Evolutionary conservation across 2,797 vertebrate species (phyloP).

Genomic region (Lerista edwardsae): DNA sequence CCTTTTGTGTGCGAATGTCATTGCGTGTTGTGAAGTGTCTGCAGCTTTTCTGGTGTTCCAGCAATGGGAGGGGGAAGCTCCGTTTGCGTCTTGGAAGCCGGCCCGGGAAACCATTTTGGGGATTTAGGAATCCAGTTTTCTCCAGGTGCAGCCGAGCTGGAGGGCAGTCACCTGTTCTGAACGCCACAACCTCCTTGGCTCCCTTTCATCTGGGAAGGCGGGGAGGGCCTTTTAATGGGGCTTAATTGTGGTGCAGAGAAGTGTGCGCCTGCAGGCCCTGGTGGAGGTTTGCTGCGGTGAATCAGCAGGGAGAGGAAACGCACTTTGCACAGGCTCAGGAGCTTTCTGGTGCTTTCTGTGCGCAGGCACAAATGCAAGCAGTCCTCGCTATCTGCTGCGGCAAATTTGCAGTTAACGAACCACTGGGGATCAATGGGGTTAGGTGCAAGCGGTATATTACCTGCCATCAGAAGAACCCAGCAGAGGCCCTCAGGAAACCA

Average conservation of each 20-base stretch:
- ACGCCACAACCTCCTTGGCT: conserved; percentile 4
- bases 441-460: too few relatives aligned
- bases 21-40: neutral
- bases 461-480: too few relatives aligned
- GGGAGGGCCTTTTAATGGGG: neutral
- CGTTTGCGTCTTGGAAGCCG: conserved; percentile 6
- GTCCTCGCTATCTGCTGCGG: too few relatives aligned
- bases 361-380: neutral
- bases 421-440: too few relatives aligned
- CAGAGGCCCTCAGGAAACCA: too few relatives aligned
- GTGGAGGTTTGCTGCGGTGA: neutral
- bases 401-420: too few relatives aligned
- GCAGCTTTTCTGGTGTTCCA: neutral
- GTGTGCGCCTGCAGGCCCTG: neutral
- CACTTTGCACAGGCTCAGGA: conserved; percentile 20
- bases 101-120: conserved; percentile 23
- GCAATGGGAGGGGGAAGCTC: neutral
- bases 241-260: neutral
- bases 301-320: neutral
- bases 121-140: neutral
- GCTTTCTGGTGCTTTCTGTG: neutral
- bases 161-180: conserved; percentile 33
- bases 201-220: conserved; percentile 11
- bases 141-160: conserved; percentile 22
- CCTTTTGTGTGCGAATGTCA: neutral